A percentile compares a stretch with the other conserved stretches of the same genome.
Conservation (phyloP, 2,113 vertebrate genomes). For the Megaptera novaeangliae region DNA sequence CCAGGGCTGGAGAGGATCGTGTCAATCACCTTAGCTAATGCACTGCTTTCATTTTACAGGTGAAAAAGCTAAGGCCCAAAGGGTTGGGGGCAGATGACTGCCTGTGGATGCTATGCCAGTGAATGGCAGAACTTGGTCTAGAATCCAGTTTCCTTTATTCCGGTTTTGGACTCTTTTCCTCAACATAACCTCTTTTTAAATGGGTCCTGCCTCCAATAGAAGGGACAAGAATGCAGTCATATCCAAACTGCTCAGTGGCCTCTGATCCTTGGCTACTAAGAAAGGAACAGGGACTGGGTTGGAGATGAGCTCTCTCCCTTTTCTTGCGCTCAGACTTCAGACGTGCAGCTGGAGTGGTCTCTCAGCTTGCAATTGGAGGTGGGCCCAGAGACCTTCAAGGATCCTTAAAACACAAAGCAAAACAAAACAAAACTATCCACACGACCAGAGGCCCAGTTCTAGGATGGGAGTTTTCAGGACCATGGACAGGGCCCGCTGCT, state of each 20-base stretch:
- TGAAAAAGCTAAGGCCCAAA: neutral
- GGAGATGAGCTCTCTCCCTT: neutral
- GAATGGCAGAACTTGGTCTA: neutral
- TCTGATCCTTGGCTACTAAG: neutral
- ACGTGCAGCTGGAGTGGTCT: neutral
- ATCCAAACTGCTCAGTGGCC: neutral
- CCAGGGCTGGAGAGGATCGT: neutral
- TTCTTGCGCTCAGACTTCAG: neutral
- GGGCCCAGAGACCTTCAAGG: neutral
- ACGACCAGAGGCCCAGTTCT: neutral
- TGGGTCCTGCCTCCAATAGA: neutral
- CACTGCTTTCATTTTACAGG: slow-evolving; percentile 7
- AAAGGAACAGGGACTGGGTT: neutral
- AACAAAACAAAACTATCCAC: neutral
- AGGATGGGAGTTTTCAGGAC: neutral
- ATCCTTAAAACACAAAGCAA: neutral
- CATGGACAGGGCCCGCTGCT: neutral
- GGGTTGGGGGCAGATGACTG: neutral
- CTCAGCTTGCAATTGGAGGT: neutral
- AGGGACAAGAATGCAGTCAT: neutral
- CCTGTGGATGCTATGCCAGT: neutral
- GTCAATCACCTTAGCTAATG: neutral
- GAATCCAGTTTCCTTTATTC: neutral
- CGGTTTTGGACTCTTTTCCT: neutral
- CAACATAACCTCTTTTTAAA: neutral